Base-by-base conservation (phyloP, 2,888 invertebrate species). In the Polymixis lichenea region DNA sequence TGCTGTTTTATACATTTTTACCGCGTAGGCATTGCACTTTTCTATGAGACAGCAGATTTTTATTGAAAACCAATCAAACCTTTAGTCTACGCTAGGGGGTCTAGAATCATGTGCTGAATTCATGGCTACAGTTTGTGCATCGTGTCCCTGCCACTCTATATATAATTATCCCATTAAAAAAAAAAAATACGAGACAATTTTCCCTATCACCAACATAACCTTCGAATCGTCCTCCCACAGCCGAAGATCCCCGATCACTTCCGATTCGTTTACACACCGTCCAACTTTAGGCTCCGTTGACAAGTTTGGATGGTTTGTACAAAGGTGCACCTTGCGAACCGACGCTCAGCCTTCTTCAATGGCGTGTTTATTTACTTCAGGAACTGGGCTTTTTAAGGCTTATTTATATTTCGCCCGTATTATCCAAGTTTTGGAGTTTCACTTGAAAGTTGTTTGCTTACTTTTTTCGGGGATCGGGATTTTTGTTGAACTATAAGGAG, bases 281-380 rank as follows among this genome's bases (percentile, higher is more conserved):
- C 55, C 25, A 84, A 82, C 46, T 83, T 72, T 32, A 64, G 69
- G n/a, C 55, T 70, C 28, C 61, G 76, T 68, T 86, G 76, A 84
- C 88, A 84, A 89, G 89, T 89, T 80, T 19, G 72, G 80, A 64
- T 89, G 86, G 86, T 88, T 88, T 89, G 88, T 87, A 84, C 77
- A 81, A 84, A 85, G 82, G 86, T 86, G 87, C 87, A 89, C 89
- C 89, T 87, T 17, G 22, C 84, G 81, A 83, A 78, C 82, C 82
- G 66, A 71, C 77, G 77, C 82, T 72, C 69, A 68, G 49, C 84
- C 84, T 87, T 85, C 87, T 86, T 86, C 86, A 88, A 89, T 86
- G 82, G 84, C 87, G 87, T 88, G 88, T 87, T 86, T 87, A 88
- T 87, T 84, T 81, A 86, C 80, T 82, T 75, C 78, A 71, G 62